phyloP scores from a whole-genome alignment of 2,113 vertebrate species.

The Corynorhinus townsendii region DNA sequence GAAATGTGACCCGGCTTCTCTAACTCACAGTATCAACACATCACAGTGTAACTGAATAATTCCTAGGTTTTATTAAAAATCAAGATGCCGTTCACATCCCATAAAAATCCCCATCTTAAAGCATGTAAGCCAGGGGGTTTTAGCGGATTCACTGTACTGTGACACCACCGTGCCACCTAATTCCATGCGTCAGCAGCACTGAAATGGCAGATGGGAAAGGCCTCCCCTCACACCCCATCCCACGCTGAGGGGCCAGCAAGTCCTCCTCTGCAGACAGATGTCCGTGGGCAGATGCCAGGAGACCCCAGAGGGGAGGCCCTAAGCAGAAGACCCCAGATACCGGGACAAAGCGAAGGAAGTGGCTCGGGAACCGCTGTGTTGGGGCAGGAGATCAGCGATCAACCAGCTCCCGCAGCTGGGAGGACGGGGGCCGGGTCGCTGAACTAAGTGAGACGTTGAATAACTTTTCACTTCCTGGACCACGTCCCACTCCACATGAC shows the following conservation, averaged over 20 bases:
- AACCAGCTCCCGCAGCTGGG: background rate
- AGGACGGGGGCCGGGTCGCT: background rate
- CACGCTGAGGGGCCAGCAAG: background rate
- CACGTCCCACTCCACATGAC: background rate
- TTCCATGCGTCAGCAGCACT: background rate
- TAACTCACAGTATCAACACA: background rate
- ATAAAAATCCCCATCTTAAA: background rate
- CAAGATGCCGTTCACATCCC: background rate
- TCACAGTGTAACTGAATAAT: background rate
- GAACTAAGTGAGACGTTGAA: background rate
- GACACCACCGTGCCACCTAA: background rate
- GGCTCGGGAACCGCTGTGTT: background rate
- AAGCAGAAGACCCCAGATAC: background rate
- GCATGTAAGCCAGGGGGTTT: background rate
- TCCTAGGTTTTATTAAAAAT: background rate
- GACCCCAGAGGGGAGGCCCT: background rate
- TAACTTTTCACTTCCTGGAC: background rate
- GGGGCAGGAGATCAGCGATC: background rate
- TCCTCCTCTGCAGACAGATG: background rate
- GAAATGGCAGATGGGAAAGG: background rate
- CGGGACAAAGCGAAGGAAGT: background rate
- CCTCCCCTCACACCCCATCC: background rate
- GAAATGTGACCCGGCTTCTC: background rate
- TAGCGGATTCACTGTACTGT: background rate
- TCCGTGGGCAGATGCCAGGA: background rate